Conservation (phyloP, 2,113 vertebrate species). For the Mobula birostris region DNA sequence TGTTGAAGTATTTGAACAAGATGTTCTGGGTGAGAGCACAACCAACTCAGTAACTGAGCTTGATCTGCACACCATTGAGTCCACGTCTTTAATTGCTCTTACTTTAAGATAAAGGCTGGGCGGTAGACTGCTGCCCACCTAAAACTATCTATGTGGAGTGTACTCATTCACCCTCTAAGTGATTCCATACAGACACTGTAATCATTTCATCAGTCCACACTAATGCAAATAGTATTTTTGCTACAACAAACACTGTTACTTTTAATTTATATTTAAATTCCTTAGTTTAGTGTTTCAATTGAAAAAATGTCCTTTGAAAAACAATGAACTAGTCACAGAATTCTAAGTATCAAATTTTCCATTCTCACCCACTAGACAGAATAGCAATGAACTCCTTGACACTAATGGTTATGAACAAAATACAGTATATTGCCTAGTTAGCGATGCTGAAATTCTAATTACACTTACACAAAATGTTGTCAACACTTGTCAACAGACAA, state of each 20-base stretch:
- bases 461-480: neutral
- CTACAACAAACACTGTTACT: neutral
- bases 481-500: too few relatives aligned
- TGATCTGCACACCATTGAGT: conserved; percentile 17
- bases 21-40: neutral
- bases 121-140: neutral
- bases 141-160: neutral
- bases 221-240: too few relatives aligned
- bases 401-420: neutral
- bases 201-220: neutral
- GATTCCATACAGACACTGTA: neutral
- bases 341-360: neutral
- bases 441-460: neutral
- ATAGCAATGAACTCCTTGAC: neutral
- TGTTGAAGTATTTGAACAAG: neutral
- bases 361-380: neutral
- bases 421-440: too few relatives aligned
- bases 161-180: neutral
- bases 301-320: neutral
- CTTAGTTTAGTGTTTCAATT: neutral
- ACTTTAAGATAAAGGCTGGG: neutral
- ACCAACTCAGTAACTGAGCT: neutral
- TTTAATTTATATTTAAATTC: neutral
- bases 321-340: neutral
- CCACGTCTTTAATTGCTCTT: conserved; percentile 1